These are phyloP conservation scores for Zaprionus ornatus DNA, from an alignment of 1,140 invertebrate genomes.

Conservation along the genomic window DNA sequence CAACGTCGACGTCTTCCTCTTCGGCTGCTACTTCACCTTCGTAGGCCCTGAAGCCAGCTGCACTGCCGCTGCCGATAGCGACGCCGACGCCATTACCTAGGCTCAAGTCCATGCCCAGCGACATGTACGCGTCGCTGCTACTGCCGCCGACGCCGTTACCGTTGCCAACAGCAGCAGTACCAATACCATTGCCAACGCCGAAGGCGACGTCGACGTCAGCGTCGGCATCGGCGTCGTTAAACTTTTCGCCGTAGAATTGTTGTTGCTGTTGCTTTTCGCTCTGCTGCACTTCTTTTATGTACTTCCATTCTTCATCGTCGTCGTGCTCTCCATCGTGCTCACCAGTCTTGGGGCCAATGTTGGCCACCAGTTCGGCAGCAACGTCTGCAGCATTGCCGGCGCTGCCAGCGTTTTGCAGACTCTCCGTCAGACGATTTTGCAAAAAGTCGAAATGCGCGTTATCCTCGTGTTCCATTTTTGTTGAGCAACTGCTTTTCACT, in stretches of 20 bases:
- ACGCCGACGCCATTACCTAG: conserved; percentile 37
- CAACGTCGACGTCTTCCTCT: conserved; percentile 68
- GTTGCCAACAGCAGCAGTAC: conserved; percentile 32
- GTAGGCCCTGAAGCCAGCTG: conserved; percentile 23
- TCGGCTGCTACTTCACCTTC: conserved; percentile 11
- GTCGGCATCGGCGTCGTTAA: conserved; percentile 43
- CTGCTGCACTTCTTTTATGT: conserved; percentile 80
- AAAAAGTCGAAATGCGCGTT: conserved; percentile 72
- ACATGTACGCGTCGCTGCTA: conserved; percentile 41
- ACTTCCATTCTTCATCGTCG: conserved; percentile 79
- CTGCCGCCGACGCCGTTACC: conserved; percentile 30
- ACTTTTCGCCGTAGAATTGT: conserved; percentile 46
- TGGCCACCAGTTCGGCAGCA: conserved; percentile 56
- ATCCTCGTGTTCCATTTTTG: conserved; percentile 80
- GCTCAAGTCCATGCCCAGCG: conserved; percentile 42
- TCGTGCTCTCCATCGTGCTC: conserved; percentile 58
- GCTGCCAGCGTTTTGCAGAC: conserved; percentile 68
- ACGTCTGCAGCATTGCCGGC: conserved; percentile 58
- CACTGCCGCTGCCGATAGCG: conserved; percentile 27
- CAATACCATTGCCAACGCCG: conserved; percentile 47
- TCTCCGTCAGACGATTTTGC: conserved; percentile 71
- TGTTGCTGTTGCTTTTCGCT: conserved; percentile 72
- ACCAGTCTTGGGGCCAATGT: conserved; percentile 53
- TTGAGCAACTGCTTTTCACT: conserved; percentile 26
- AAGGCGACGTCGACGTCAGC: conserved; percentile 37